phyloP scores from a whole-genome alignment of 2,797 vertebrate genomes.

The Muraenolepis orangiensis region DNA sequence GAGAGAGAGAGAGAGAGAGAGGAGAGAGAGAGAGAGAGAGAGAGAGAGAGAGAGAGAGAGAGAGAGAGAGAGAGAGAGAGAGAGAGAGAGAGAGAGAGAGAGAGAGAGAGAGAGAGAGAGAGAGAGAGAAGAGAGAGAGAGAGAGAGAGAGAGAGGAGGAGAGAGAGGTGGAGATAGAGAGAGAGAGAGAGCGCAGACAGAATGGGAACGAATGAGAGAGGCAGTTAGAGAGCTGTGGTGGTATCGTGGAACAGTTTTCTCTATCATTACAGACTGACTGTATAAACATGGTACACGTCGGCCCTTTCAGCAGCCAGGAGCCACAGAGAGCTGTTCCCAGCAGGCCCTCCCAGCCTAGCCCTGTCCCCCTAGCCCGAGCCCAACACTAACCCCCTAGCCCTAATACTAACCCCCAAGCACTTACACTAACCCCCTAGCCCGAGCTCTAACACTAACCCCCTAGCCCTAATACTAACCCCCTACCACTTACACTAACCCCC shows the following conservation, averaged over 20 bases:
- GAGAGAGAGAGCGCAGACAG: background rate
- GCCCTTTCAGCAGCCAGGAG: constrained; percentile 33
- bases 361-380: too few relatives aligned
- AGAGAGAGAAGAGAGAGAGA: background rate
- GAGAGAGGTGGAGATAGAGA: too few relatives aligned
- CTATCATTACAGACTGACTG: constrained; percentile 56
- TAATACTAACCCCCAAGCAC: too few relatives aligned
- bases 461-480: too few relatives aligned
- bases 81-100: too few relatives aligned
- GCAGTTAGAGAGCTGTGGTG: background rate
- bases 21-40: background rate
- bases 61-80: too few relatives aligned
- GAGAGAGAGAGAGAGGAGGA: too few relatives aligned
- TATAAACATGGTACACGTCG: constrained; percentile 47
- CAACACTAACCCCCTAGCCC: too few relatives aligned
- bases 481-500: too few relatives aligned
- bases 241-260: constrained; percentile 1
- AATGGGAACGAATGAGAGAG: background rate
- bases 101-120: background rate
- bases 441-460: too few relatives aligned
- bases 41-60: background rate
- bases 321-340: constrained; percentile 45
- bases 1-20: background rate
- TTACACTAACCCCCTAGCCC: too few relatives aligned
- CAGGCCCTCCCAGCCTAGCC: background rate